These are phyloP conservation scores for Cossypha polioptera DNA, from an alignment of 2,797 vertebrate genomes.

Conservation along the genomic window DNA sequence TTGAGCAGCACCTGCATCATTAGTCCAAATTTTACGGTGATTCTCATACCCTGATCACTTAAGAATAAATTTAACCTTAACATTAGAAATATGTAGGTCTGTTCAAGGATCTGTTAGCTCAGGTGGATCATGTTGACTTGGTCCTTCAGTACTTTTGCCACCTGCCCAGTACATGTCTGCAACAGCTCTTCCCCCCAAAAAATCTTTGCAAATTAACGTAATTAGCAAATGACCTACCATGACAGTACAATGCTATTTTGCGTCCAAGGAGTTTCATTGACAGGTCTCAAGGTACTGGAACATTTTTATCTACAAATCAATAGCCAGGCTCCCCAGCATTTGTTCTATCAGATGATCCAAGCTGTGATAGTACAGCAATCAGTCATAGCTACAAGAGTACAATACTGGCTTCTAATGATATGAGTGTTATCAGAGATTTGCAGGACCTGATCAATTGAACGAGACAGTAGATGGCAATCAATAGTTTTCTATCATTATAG, in stretches of 20 bases:
- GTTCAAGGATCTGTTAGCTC: not conserved
- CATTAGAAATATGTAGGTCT: not conserved
- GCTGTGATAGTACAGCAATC: slow-evolving; percentile 73
- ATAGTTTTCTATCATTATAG: slow-evolving; percentile 65
- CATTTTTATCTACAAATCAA: slow-evolving; percentile 82
- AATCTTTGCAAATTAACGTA: slow-evolving; percentile 54
- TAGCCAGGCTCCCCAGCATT: slow-evolving; percentile 71
- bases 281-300: slow-evolving; percentile 69
- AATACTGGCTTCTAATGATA: slow-evolving; percentile 79
- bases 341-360: slow-evolving; percentile 80
- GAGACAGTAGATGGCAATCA: slow-evolving; percentile 54
- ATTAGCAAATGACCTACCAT: slow-evolving; percentile 69
- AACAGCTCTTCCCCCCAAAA: not conserved
- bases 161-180: rapidly evolving
- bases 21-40: not conserved
- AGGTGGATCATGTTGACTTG: not conserved
- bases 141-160: not conserved
- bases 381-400: slow-evolving; percentile 75
- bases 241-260: slow-evolving; percentile 34
- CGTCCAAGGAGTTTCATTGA: slow-evolving; percentile 55
- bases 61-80: not conserved
- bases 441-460: slow-evolving; percentile 61
- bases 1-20: not conserved
- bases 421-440: slow-evolving; percentile 67
- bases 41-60: not conserved